These are phyloP conservation scores for Riptortus pedestris DNA, from an alignment of 1,140 invertebrate species.

Conservation along the genomic window DNA sequence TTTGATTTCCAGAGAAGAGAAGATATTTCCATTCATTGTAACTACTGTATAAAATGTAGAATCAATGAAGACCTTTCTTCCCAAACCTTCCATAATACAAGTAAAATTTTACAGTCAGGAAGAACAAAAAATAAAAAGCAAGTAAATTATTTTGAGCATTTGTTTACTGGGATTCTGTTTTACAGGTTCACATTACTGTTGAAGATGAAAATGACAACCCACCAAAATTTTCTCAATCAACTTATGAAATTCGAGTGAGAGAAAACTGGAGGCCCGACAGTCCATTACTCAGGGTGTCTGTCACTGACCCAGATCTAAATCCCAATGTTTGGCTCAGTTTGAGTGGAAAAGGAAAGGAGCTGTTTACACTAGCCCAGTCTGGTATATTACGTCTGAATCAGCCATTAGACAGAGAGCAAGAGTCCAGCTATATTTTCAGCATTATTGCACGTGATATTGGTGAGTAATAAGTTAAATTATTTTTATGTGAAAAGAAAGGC, in stretches of 20 bases:
- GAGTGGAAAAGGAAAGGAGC: conserved; percentile 58
- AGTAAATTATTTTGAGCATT: too few relatives aligned
- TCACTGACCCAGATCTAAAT: conserved; percentile 67
- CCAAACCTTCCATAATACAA: too few relatives aligned
- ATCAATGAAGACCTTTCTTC: too few relatives aligned
- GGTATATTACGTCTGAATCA: conserved; percentile 48
- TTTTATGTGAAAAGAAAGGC: too few relatives aligned
- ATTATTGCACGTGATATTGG: conserved; percentile 60
- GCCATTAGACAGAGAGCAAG: conserved; percentile 61
- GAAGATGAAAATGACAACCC: conserved; percentile 87
- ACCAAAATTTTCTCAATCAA: conserved; percentile 58
- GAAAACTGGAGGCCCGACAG: conserved; percentile 32
- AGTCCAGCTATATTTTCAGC: conserved; percentile 53
- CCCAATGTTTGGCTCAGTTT: conserved; percentile 63
- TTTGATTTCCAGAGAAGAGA: too few relatives aligned
- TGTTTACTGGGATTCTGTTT: too few relatives aligned
- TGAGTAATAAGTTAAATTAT: too few relatives aligned
- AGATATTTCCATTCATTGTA: too few relatives aligned
- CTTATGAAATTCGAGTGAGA: conserved; percentile 66
- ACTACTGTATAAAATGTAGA: too few relatives aligned
- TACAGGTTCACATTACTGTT: conserved; percentile 58
- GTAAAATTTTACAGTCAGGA: too few relatives aligned
- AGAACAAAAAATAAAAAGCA: too few relatives aligned
- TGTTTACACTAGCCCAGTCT: conserved; percentile 62
- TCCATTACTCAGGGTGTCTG: conserved; percentile 43